Percentiles rank a stretch among this genome's conserved stretches.
Evolutionary conservation across 2,797 vertebrate genomes (phyloP).

Genomic region (Melanotaenia nigrans): DNA sequence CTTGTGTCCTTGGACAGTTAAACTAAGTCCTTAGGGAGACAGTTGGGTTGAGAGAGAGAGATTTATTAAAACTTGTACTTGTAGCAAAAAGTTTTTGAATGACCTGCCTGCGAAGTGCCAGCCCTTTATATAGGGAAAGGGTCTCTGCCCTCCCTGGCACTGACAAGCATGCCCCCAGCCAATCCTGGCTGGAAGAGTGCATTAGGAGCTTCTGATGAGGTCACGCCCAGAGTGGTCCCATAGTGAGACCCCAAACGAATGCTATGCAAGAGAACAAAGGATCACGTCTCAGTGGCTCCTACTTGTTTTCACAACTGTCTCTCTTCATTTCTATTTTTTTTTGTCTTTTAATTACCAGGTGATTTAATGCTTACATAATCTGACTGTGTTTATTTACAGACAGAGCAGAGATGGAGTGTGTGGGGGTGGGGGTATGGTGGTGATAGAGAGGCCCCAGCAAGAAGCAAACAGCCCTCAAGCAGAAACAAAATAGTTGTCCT

Average conservation of each 20-base stretch:
- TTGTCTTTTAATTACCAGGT: slow-evolving; percentile 63
- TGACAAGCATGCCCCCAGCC: too few relatives aligned
- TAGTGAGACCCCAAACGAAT: neutral
- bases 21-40: neutral
- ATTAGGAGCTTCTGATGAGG: too few relatives aligned
- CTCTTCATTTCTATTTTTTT: slow-evolving; percentile 12
- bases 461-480: slow-evolving; percentile 56
- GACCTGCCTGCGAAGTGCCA: neutral
- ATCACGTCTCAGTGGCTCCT: neutral
- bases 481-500: slow-evolving; percentile 73
- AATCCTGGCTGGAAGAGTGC: too few relatives aligned
- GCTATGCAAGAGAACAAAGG: neutral
- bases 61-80: neutral
- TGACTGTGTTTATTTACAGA: slow-evolving; percentile 56
- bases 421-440: neutral
- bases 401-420: slow-evolving; percentile 43
- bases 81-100: neutral
- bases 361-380: slow-evolving; percentile 65
- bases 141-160: too few relatives aligned
- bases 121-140: too few relatives aligned
- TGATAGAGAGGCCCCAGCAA: slow-evolving; percentile 40
- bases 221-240: neutral
- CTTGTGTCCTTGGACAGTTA: neutral
- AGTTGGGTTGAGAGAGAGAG: neutral
- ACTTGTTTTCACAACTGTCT: slow-evolving; percentile 3